Evolutionary conservation across 2,113 vertebrate species (phyloP).

Genomic region (Entomyzon cyanotis): DNA sequence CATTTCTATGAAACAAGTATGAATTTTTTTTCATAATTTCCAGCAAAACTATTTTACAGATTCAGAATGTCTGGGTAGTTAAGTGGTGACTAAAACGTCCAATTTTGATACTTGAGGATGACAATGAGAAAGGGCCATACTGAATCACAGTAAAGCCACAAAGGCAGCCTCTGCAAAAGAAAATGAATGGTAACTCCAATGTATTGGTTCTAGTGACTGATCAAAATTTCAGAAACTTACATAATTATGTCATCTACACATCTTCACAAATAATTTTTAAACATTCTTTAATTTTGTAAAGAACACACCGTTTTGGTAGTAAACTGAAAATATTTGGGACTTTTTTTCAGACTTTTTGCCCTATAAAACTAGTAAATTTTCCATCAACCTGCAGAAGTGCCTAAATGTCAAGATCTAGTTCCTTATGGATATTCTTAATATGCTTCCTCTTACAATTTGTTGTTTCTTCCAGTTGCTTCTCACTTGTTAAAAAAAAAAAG

Average conservation of each 20-base stretch:
- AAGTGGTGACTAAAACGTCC: not conserved
- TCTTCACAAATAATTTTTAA: not conserved
- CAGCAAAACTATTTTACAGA: not conserved
- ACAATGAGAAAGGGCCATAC: not conserved
- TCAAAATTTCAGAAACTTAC: not conserved
- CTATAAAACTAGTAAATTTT: not conserved
- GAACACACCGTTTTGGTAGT: not conserved
- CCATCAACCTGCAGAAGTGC: not conserved
- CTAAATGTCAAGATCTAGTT: conserved; percentile 40
- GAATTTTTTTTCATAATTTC: not conserved
- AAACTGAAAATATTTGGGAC: not conserved
- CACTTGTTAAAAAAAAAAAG: not conserved
- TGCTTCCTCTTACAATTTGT: not conserved
- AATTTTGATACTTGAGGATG: not conserved
- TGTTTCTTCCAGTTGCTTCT: conserved; percentile 14
- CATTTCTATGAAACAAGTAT: not conserved
- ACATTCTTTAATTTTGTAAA: not conserved
- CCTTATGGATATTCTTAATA: not conserved
- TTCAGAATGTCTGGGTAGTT: not conserved
- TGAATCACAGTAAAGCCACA: not conserved
- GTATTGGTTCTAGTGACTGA: not conserved
- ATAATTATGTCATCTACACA: not conserved
- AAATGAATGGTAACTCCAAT: not conserved
- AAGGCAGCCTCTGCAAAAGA: not conserved
- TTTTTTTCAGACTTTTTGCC: not conserved